A percentile compares a stretch with the other conserved stretches of the same genome.
Conservation (phyloP, 2,113 vertebrate species). For the Vireo altiloquus region DNA sequence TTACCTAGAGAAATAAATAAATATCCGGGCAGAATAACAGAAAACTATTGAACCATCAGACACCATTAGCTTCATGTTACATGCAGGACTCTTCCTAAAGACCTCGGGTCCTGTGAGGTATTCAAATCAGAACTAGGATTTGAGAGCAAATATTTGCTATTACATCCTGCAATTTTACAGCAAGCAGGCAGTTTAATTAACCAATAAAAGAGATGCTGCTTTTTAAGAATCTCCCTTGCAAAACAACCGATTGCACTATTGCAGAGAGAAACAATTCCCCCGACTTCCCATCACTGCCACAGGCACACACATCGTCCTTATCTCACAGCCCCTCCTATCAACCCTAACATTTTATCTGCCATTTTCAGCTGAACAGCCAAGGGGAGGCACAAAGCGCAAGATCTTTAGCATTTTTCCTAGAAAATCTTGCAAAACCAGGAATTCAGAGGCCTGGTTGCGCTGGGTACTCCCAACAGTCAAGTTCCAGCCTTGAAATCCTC, state of each 20-base stretch:
- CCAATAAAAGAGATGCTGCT: background rate
- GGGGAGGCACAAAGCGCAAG: background rate
- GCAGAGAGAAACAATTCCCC: background rate
- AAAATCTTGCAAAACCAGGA: background rate
- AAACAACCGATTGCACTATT: background rate
- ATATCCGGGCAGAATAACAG: background rate
- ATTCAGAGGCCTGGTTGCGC: fast-evolving
- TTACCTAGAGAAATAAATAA: background rate
- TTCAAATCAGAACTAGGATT: background rate
- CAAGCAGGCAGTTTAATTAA: background rate
- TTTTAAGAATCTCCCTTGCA: background rate
- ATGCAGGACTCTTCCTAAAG: background rate
- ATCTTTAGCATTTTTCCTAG: background rate
- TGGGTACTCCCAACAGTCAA: background rate
- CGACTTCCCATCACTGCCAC: background rate
- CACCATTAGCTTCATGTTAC: background rate
- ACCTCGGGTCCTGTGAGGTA: background rate
- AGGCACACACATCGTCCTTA: background rate
- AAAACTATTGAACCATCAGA: background rate
- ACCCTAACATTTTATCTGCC: background rate
- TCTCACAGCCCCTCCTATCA: background rate
- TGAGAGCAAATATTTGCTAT: background rate
- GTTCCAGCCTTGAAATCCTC: background rate
- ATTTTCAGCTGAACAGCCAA: background rate
- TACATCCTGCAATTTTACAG: background rate